Base-by-base conservation (phyloP, 2,888 invertebrate species). In the Meganola albula region DNA sequence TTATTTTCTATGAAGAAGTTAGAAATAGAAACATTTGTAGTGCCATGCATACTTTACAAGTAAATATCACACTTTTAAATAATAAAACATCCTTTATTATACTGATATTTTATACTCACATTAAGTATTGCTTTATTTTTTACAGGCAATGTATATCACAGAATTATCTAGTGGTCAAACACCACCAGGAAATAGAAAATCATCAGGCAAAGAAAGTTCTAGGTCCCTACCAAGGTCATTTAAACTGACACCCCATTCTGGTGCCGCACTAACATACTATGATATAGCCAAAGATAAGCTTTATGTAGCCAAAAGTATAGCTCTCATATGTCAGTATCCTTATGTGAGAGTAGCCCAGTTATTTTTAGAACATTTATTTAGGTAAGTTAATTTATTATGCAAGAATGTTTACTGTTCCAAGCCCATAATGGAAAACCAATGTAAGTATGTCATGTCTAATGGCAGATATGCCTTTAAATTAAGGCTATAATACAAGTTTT, bases 1-100 rank as follows among this genome's bases (percentile, higher is more conserved):
- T 97, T 52, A 93, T 97, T 10, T 99, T 99, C 77, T 98, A 94
- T 85, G 99, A 99, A 84, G 96, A 97, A 87, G 96, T 98, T 49
- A 90, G 92, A 35, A 96, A 97, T 76, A 88, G 92, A 30, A 93
- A 96, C 71, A 97, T 99, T 54, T 96, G 97, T 74, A 93, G 93
- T 60, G 97, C 98, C 30, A 97, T 99, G 93, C 96, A 97, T 74
- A 96, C 96, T 20, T 88, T 98, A 52, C 97, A 97, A 87, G 93
- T 92, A 43, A 46, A 24, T 23, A n/a, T 8, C 10, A 18, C 18
- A 18, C 4, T 16, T 0, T 14, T 10, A 12, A 14, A 21, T 3
- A n/a, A 7, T 3, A 3, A 9, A 12, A 18, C 2, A 10, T 8
- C 6, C 10, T 2, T 11, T 10, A 14, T 11, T 10, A n/a, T 21